These are phyloP conservation scores for Hirtodrosophila cameraria DNA, from an alignment of 2,888 invertebrate species.

Conservation along the genomic window DNA sequence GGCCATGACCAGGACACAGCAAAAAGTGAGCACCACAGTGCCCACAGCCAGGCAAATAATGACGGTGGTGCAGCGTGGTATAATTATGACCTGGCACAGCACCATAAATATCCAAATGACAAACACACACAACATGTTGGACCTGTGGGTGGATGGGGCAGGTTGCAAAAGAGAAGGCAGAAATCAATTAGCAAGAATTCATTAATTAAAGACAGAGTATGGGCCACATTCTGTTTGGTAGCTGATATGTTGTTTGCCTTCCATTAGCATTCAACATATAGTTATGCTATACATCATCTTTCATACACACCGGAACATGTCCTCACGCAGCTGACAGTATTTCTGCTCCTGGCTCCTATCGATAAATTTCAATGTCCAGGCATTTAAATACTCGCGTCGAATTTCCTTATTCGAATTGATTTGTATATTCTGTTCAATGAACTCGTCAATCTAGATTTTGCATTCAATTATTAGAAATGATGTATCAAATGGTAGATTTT, in stretches of 20 bases:
- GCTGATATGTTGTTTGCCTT: conserved; percentile 16
- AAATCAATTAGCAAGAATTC: conserved; percentile 70
- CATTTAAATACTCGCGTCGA: conserved; percentile 93
- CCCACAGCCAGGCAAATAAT: conserved; percentile 87
- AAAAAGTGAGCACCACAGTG: conserved; percentile 88
- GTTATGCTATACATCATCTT: background rate
- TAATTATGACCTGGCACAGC: conserved; percentile 90
- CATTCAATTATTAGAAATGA: no score
- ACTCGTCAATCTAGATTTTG: conserved; percentile 88
- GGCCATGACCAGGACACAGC: conserved; percentile 92
- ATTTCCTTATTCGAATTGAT: conserved; percentile 95
- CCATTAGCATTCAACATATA: conserved; percentile 31
- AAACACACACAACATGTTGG: conserved; percentile 96
- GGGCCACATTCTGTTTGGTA: conserved; percentile 11
- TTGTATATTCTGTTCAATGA: conserved; percentile 93
- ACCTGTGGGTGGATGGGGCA: conserved; percentile 82
- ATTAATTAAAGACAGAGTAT: conserved; percentile 55
- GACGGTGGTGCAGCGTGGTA: conserved; percentile 87
- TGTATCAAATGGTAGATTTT: background rate
- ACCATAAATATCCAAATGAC: conserved; percentile 95
- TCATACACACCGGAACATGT: conserved; percentile 90
- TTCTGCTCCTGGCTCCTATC: conserved; percentile 91
- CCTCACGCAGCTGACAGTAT: conserved; percentile 94
- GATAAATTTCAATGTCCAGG: conserved; percentile 94
- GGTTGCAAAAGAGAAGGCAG: conserved; percentile 7